Percentiles rank a stretch among this genome's conserved stretches.
Conservation (phyloP, 2,113 vertebrate species). For the Clarias batrachus region DNA sequence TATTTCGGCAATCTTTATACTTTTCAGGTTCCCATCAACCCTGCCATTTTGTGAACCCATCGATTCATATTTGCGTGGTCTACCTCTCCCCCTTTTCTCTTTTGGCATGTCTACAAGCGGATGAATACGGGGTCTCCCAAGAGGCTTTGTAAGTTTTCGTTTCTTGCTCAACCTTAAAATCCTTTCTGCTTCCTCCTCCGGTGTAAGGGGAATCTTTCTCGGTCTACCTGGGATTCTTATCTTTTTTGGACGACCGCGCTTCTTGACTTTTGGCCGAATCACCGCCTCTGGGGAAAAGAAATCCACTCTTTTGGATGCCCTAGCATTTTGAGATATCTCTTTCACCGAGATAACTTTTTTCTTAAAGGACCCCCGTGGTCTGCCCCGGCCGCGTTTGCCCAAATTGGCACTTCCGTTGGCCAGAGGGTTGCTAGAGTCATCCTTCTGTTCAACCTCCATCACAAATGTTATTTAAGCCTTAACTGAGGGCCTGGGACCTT, state of each 20-base stretch:
- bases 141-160: conserved; percentile 45
- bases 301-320: conserved; percentile 48
- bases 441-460: conserved; percentile 47
- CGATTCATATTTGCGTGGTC: conserved; percentile 45
- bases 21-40: not conserved
- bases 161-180: conserved; percentile 32
- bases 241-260: conserved; percentile 56
- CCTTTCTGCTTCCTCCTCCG: conserved; percentile 50
- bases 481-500: conserved; percentile 33
- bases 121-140: conserved; percentile 53
- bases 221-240: conserved; percentile 47
- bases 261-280: conserved; percentile 39
- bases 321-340: conserved; percentile 36
- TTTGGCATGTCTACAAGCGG: conserved; percentile 8
- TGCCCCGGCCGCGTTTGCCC: conserved; percentile 54
- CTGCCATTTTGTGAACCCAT: conserved; percentile 13
- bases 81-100: conserved; percentile 41
- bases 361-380: conserved; percentile 51
- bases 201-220: conserved; percentile 48
- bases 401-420: conserved; percentile 43
- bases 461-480: conserved; percentile 14
- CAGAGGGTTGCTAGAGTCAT: conserved; percentile 24
- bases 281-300: conserved; percentile 43
- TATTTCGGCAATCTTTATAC: not conserved
- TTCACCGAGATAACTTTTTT: conserved; percentile 39